phyloP scores from a whole-genome alignment of 2,888 invertebrate genomes.

The Limenitis camilla region DNA sequence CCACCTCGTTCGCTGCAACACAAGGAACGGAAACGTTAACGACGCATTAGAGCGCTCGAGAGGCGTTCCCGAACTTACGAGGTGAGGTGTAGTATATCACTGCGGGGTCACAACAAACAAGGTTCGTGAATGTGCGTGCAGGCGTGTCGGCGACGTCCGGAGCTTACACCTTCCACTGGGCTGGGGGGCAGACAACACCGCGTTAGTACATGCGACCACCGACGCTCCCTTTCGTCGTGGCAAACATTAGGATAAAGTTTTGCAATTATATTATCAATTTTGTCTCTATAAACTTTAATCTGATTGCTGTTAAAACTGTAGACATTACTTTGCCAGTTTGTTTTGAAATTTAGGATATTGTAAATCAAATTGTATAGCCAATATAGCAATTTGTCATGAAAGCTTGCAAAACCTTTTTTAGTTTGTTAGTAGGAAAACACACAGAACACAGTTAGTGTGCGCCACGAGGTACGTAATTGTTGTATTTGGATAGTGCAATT shows the following conservation, averaged over 20 bases:
- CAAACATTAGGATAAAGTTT: conserved; percentile 32
- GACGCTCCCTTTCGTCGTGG: conserved; percentile 24
- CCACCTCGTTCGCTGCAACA: conserved; percentile 82
- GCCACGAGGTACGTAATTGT: conserved; percentile 19
- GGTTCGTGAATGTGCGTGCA: conserved; percentile 71
- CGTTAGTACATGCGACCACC: conserved; percentile 61
- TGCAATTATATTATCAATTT: conserved; percentile 31
- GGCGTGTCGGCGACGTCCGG: conserved; percentile 57
- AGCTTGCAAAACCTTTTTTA: conserved; percentile 61
- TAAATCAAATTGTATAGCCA: conserved; percentile 23
- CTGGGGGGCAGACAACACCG: conserved; percentile 67
- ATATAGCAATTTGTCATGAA: conserved; percentile 36
- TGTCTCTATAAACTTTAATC: background rate
- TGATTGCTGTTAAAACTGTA: conserved; percentile 2
- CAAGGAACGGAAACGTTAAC: conserved; percentile 43
- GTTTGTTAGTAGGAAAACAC: conserved; percentile 51
- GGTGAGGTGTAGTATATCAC: conserved; percentile 70
- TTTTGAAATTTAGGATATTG: conserved; percentile 1
- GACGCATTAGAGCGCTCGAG: conserved; percentile 57
- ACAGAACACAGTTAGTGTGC: conserved; percentile 31
- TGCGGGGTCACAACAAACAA: conserved; percentile 75
- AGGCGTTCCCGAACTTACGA: conserved; percentile 62
- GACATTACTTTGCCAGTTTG: conserved; percentile 9
- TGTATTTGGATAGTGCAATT: conserved; percentile 15
- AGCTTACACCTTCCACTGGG: conserved; percentile 69